These are phyloP conservation scores for Columba janthina DNA, from an alignment of 2,113 vertebrate species.

Conservation along the genomic window DNA sequence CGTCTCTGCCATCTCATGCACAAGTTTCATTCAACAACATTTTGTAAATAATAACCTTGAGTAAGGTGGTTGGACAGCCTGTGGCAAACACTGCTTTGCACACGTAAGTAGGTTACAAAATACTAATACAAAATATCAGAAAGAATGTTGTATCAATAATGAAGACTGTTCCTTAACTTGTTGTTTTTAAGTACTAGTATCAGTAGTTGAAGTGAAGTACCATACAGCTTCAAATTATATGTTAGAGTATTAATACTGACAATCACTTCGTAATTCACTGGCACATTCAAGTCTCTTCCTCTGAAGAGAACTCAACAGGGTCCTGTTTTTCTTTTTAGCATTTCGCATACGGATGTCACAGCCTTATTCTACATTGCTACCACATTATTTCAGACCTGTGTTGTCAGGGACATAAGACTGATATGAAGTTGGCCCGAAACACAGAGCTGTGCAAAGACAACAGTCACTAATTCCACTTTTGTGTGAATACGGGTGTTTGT, in stretches of 20 bases:
- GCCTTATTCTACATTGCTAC: background rate
- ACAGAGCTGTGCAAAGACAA: background rate
- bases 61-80: background rate
- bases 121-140: background rate
- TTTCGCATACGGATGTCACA: background rate
- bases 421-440: background rate
- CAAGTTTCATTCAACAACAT: background rate
- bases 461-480: background rate
- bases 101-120: background rate
- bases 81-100: background rate
- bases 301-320: background rate
- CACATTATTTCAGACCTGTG: background rate
- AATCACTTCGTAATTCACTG: background rate
- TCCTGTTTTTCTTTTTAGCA: background rate
- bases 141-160: background rate
- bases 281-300: background rate
- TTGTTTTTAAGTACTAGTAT: background rate
- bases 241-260: background rate
- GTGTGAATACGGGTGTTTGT: background rate
- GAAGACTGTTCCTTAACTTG: background rate
- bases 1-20: background rate
- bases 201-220: background rate
- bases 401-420: background rate
- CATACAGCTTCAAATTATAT: background rate
- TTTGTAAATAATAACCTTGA: background rate